Evolutionary conservation across 2,797 vertebrate species (phyloP).

Genomic region (Falco cherrug): DNA sequence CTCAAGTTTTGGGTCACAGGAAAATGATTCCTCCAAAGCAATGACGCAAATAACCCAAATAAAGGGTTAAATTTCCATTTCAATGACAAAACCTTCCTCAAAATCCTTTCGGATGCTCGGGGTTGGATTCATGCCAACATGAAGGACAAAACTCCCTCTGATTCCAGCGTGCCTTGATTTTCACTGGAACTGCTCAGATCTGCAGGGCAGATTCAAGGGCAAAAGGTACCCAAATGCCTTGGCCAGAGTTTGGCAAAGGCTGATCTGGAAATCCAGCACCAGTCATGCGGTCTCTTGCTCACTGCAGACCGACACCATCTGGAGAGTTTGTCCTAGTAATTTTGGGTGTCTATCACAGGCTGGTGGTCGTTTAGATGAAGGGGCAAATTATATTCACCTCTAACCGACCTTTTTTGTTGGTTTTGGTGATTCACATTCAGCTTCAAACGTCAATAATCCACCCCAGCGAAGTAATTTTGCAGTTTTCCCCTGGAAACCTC

Average conservation of each 20-base stretch:
- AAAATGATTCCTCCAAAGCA: background rate
- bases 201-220: background rate
- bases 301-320: background rate
- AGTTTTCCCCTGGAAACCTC: background rate
- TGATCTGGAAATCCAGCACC: background rate
- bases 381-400: background rate
- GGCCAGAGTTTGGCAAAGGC: background rate
- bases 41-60: background rate
- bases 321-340: background rate
- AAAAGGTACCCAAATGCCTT: background rate
- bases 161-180: rapidly evolving
- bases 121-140: rapidly evolving
- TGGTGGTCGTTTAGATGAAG: background rate
- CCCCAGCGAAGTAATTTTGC: background rate
- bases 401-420: rapidly evolving
- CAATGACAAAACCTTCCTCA: background rate
- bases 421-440: background rate
- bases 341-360: background rate
- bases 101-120: background rate
- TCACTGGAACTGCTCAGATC: background rate
- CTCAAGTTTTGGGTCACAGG: background rate
- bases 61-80: background rate
- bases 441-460: background rate
- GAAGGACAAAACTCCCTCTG: background rate
- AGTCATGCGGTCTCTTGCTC: background rate